phyloP scores from a whole-genome alignment of 2,797 vertebrate genomes.

The Leuciscus waleckii region DNA sequence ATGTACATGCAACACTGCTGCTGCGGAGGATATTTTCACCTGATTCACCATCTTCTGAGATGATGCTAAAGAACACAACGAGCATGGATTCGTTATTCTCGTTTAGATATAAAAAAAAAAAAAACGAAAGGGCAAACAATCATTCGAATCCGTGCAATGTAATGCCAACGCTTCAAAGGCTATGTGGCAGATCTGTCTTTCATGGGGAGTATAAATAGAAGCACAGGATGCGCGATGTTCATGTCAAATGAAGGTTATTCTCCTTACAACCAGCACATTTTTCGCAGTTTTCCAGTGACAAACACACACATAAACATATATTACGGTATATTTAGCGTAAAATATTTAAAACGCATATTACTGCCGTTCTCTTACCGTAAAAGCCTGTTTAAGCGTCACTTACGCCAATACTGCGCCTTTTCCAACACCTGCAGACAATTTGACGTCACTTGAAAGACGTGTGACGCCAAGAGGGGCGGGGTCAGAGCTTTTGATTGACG shows the following conservation, averaged over 20 bases:
- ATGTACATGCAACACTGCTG: conserved; percentile 25
- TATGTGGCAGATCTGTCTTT: conserved; percentile 34
- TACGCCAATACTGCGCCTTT: conserved; percentile 70
- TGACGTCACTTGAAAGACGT: conserved; percentile 64
- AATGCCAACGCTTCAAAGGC: neutral
- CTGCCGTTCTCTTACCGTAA: conserved; percentile 72
- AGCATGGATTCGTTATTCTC: neutral
- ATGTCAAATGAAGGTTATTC: conserved; percentile 66
- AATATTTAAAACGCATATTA: conserved; percentile 33
- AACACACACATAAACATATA: rapidly evolving
- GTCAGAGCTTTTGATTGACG: conserved; percentile 55
- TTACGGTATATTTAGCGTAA: neutral
- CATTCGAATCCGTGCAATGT: neutral
- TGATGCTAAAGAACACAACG: conserved; percentile 5
- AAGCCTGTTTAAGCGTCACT: conserved; percentile 71
- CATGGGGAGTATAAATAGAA: conserved; percentile 4
- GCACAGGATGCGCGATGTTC: conserved; percentile 58
- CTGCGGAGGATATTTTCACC: conserved; percentile 33
- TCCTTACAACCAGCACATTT: conserved; percentile 35
- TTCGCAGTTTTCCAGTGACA: conserved; percentile 1
- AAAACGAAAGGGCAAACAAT: neutral
- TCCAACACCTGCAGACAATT: conserved; percentile 75
- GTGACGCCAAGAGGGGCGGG: conserved; percentile 63
- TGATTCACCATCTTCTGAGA: conserved; percentile 32
- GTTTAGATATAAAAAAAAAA: neutral